These are phyloP conservation scores for Helobdella robusta DNA, from an alignment of 2,888 invertebrate species.

Conservation along the genomic window DNA sequence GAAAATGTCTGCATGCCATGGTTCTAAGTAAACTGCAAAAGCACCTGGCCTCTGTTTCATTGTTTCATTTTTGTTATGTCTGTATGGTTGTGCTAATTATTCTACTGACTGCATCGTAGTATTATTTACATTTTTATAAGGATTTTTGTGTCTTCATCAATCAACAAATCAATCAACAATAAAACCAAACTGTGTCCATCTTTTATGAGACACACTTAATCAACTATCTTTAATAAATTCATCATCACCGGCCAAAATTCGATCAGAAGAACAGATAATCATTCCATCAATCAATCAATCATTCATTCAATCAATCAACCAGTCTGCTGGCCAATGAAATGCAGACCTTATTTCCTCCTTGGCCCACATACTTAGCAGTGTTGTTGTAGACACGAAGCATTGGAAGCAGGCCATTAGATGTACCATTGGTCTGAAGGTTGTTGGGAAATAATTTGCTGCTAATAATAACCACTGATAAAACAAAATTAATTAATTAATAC, in stretches of 20 bases:
- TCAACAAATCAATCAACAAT: too few species aligned
- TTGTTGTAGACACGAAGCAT: conserved; percentile 86
- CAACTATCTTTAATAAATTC: too few species aligned
- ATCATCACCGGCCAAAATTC: background rate
- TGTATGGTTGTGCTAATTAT: too few species aligned
- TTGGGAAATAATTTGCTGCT: too few species aligned
- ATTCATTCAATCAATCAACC: background rate
- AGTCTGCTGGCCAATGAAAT: too few species aligned
- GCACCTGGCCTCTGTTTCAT: conserved; percentile 71
- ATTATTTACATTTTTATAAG: too few species aligned
- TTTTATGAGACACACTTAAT: too few species aligned
- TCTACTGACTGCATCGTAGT: too few species aligned
- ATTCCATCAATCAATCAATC: background rate
- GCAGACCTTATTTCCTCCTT: conserved; percentile 75
- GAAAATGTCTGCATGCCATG: conserved; percentile 95
- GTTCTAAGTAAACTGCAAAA: conserved; percentile 92
- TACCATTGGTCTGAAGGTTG: conserved; percentile 65
- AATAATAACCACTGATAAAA: background rate
- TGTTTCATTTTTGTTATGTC: too few species aligned
- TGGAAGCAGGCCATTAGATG: conserved; percentile 88
- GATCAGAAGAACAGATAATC: background rate
- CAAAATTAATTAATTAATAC: background rate
- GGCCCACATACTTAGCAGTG: conserved; percentile 87
- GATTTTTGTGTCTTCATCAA: too few species aligned
- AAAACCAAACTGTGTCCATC: too few species aligned